Evolutionary conservation across 2,113 vertebrate species (phyloP).

Genomic region (Gila orcuttii): DNA sequence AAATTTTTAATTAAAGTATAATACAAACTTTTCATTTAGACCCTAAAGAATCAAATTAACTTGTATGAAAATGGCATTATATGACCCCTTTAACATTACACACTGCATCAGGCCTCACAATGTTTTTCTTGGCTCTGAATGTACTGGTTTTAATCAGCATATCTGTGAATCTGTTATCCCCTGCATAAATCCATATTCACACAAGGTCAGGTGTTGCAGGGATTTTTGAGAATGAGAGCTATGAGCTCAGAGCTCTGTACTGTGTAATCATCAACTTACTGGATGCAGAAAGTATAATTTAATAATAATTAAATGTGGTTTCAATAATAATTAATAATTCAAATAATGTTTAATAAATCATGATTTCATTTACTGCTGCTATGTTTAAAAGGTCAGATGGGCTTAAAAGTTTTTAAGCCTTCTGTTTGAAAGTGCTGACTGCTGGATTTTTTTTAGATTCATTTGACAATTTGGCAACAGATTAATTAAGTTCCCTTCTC

Average conservation of each 20-base stretch:
- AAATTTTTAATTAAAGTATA: too few species aligned
- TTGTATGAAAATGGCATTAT: too few species aligned
- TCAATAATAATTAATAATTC: background rate
- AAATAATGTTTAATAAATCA: background rate
- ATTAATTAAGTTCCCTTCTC: background rate
- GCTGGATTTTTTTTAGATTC: background rate
- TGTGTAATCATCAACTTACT: background rate
- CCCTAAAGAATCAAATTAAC: too few species aligned
- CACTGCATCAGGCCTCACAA: background rate
- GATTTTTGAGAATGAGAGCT: background rate
- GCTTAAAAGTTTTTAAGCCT: slow-evolving; percentile 10
- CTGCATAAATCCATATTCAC: background rate
- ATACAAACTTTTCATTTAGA: too few species aligned
- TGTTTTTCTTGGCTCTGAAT: background rate
- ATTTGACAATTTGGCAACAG: background rate
- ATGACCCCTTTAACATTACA: background rate
- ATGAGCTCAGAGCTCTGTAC: background rate
- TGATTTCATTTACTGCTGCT: background rate
- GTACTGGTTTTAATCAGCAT: background rate
- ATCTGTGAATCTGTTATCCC: background rate
- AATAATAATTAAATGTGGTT: background rate
- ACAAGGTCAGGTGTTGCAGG: background rate
- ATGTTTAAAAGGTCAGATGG: background rate
- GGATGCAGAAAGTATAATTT: background rate
- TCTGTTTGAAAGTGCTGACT: slow-evolving; percentile 47